phyloP scores from a whole-genome alignment of 2,888 invertebrate genomes.

The Cerastis leucographa region DNA sequence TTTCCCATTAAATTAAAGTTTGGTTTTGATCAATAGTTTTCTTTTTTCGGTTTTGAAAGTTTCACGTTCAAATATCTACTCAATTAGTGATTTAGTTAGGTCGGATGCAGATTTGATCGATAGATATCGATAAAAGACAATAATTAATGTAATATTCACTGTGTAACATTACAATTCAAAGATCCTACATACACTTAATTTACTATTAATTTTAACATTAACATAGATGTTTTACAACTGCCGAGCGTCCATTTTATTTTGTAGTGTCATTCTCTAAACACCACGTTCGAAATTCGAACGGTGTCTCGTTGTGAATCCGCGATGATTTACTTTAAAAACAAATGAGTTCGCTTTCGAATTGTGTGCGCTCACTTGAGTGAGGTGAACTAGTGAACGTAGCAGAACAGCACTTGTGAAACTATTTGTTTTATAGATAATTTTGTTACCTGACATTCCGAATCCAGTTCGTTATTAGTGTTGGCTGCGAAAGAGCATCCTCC shows the following conservation, averaged over 20 bases:
- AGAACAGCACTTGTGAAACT: not conserved
- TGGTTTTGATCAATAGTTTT: too few relatives aligned
- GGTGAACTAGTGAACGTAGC: not conserved
- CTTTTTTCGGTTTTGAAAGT: too few relatives aligned
- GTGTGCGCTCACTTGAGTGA: slow-evolving; percentile 1
- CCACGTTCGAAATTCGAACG: not conserved
- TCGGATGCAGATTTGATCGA: too few relatives aligned
- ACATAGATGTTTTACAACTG: too few relatives aligned
- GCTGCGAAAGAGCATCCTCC: slow-evolving; percentile 80
- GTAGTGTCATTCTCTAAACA: not conserved
- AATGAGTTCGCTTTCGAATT: not conserved
- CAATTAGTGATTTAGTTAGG: too few relatives aligned
- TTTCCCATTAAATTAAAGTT: too few relatives aligned
- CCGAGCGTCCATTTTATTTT: not conserved
- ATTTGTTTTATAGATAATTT: not conserved
- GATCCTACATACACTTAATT: too few relatives aligned
- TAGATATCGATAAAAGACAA: too few relatives aligned
- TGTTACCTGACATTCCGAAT: slow-evolving; percentile 90
- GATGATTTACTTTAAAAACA: slow-evolving; percentile 1
- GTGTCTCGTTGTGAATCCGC: not conserved
- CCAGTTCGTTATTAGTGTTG: slow-evolving; percentile 83
- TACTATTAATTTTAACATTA: too few relatives aligned
- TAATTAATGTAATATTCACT: too few relatives aligned
- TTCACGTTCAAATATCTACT: too few relatives aligned
- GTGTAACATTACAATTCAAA: too few relatives aligned